Percentiles rank a stretch among this genome's conserved stretches.
Conservation (phyloP, 2,888 invertebrate genomes). For the Trichopoda pennipes region DNA sequence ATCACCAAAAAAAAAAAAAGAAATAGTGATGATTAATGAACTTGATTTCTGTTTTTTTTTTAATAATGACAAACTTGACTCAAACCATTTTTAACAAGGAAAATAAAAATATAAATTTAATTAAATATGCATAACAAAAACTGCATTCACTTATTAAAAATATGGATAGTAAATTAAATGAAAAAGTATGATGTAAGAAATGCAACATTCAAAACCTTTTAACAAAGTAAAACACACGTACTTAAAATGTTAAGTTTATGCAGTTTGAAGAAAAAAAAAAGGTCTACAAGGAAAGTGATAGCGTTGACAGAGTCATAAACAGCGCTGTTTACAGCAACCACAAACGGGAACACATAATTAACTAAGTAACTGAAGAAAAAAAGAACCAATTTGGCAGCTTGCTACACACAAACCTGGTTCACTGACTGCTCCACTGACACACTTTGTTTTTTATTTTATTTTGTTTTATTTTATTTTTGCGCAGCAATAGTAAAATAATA, state of each 20-base stretch:
- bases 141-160: neutral
- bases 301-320: neutral
- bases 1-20: neutral
- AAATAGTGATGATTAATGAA: constrained; percentile 17
- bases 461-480: constrained; percentile 4
- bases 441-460: constrained; percentile 20
- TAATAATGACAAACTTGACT: constrained; percentile 24
- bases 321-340: neutral
- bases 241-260: constrained; percentile 29
- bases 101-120: neutral
- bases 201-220: neutral
- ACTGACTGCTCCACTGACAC: constrained; percentile 56
- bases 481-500: constrained; percentile 26
- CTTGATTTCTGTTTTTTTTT: constrained; percentile 18
- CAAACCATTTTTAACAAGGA: constrained; percentile 20
- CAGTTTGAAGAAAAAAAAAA: neutral
- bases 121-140: constrained; percentile 25
- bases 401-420: constrained; percentile 37
- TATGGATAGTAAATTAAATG: neutral
- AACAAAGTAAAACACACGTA: constrained; percentile 1
- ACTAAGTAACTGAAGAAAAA: constrained; percentile 1
- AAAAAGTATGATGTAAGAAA: constrained; percentile 38
- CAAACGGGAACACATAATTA: neutral
- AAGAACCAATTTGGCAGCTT: constrained; percentile 31
- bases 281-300: neutral